Conservation (phyloP, 92 coral and sea anemone genomes). For the Porites cylindrica region DNA sequence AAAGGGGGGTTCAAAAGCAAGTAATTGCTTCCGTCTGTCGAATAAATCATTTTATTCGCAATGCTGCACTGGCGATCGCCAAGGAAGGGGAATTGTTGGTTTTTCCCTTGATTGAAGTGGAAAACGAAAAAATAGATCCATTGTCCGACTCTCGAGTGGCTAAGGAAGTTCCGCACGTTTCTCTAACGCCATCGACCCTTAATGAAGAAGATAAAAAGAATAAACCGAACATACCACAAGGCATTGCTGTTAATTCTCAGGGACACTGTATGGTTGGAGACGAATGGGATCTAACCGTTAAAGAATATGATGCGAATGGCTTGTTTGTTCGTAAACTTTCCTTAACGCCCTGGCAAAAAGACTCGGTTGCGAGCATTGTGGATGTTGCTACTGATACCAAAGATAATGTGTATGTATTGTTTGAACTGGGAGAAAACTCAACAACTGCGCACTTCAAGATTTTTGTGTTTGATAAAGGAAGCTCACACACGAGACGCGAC, state of each 20-base stretch:
- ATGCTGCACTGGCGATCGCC: background rate
- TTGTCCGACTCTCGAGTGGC: slow-evolving; percentile 2
- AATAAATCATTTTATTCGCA: slow-evolving; percentile 4
- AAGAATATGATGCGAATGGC: background rate
- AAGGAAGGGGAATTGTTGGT: background rate
- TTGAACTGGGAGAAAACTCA: background rate
- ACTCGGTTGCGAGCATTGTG: background rate
- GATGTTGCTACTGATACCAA: slow-evolving; percentile 10
- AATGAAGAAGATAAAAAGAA: background rate
- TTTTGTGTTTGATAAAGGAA: background rate
- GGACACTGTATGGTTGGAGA: background rate
- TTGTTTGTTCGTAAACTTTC: background rate
- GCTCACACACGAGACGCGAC: background rate
- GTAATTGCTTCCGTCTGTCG: slow-evolving; percentile 21
- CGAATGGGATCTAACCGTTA: background rate
- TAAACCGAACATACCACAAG: background rate
- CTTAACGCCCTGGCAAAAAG: background rate
- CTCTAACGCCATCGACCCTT: background rate
- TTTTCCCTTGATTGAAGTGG: slow-evolving; percentile 8
- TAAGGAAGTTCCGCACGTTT: background rate
- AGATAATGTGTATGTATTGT: slow-evolving; percentile 5
- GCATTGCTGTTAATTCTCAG: background rate
- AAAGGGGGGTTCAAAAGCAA: background rate
- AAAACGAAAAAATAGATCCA: background rate
- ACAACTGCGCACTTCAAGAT: background rate